A percentile compares a stretch with the other conserved stretches of the same genome.
Evolutionary conservation across 2,113 vertebrate species (phyloP).

Genomic region (Ellobius talpinus): DNA sequence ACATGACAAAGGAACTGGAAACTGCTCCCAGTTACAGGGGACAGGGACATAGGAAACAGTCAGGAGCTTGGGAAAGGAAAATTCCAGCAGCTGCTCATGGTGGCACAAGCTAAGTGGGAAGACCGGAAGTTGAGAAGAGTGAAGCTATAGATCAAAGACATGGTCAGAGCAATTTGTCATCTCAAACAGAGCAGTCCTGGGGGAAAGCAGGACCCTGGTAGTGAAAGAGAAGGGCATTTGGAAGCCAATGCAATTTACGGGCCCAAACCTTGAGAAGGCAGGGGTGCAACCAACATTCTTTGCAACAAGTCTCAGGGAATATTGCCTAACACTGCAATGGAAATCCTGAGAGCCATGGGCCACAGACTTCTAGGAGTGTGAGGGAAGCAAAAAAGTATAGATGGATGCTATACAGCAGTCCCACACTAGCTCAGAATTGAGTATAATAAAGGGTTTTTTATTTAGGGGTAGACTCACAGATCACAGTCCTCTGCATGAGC

Average conservation of each 20-base stretch:
- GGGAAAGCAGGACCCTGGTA: not conserved
- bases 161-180: not conserved
- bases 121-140: not conserved
- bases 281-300: not conserved
- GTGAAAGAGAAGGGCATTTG: not conserved
- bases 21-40: not conserved
- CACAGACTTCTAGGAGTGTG: not conserved
- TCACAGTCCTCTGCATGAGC: too few relatives aligned
- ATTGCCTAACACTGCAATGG: not conserved
- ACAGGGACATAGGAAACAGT: not conserved
- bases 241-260: not conserved
- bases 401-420: too few relatives aligned
- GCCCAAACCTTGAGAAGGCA: not conserved
- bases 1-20: not conserved
- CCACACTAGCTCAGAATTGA: too few relatives aligned
- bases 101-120: not conserved
- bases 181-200: not conserved
- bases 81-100: not conserved
- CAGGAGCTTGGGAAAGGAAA: conserved; percentile 10
- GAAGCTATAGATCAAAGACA: not conserved
- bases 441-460: too few relatives aligned
- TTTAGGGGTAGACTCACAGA: too few relatives aligned
- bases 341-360: not conserved
- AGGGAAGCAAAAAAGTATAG: not conserved
- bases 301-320: not conserved